Conservation (phyloP, 2,888 invertebrate genomes). For the Chloromyia formosa region DNA sequence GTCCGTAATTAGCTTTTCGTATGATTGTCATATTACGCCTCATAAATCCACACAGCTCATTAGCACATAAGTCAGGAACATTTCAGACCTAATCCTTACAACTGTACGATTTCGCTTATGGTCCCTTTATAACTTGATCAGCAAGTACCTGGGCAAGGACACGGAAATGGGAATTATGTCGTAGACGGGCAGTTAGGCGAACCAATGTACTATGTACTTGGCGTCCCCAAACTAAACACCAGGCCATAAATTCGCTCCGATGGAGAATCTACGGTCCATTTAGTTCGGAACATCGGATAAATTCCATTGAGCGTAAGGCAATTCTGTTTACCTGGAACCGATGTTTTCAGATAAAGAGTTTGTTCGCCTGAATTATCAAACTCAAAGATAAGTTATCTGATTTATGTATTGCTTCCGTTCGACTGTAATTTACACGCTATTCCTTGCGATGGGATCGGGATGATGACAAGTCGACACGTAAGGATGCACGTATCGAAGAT, state of each 20-base stretch:
- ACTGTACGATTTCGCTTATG: neutral
- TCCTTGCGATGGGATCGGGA: no score
- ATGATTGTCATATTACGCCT: slow-evolving; percentile 22
- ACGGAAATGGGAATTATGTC: neutral
- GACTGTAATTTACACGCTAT: slow-evolving; percentile 4
- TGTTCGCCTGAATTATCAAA: slow-evolving; percentile 24
- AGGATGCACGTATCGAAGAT: no score
- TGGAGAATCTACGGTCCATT: slow-evolving; percentile 38
- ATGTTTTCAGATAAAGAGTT: slow-evolving; percentile 22
- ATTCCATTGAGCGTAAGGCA: slow-evolving; percentile 30
- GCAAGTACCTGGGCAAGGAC: neutral
- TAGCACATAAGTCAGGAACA: slow-evolving; percentile 9
- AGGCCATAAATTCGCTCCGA: slow-evolving; percentile 21
- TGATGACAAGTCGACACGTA: no score
- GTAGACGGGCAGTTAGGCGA: neutral
- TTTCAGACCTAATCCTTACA: slow-evolving; percentile 9
- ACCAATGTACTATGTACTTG: no score
- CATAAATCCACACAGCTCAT: slow-evolving; percentile 10
- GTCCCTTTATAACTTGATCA: slow-evolving; percentile 6
- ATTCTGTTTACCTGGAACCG: slow-evolving; percentile 28
- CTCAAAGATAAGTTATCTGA: slow-evolving; percentile 21
- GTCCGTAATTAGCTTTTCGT: slow-evolving; percentile 32
- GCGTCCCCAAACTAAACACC: slow-evolving; percentile 4
- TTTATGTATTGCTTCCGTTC: slow-evolving; percentile 24
- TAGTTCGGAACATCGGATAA: slow-evolving; percentile 43